These are phyloP conservation scores for Echinometra lucunter DNA, from an alignment of 53 echinoderm and acorn worm genomes.

Conservation along the genomic window DNA sequence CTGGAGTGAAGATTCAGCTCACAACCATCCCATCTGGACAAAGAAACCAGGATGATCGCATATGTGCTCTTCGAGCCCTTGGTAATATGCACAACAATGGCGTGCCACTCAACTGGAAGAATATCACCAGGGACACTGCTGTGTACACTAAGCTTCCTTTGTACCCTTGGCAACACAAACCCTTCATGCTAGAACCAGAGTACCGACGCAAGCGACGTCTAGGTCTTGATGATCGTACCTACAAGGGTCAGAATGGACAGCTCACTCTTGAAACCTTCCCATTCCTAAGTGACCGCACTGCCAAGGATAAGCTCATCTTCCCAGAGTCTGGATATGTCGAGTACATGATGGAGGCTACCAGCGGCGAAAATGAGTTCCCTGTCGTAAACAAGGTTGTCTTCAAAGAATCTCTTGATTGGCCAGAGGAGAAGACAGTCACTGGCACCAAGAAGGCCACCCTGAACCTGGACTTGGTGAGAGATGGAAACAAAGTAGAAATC, in stretches of 20 bases:
- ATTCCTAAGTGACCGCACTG: constrained; percentile 79
- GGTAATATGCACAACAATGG: constrained; percentile 78
- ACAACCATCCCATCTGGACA: constrained; percentile 80
- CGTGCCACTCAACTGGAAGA: constrained; percentile 82
- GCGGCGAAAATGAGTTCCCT: constrained; percentile 67
- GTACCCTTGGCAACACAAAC: constrained; percentile 95
- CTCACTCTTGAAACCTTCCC: constrained; percentile 83
- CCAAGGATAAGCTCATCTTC: constrained; percentile 77
- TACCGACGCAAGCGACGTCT: constrained; percentile 79
- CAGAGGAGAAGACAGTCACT: constrained; percentile 74
- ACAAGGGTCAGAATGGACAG: constrained; percentile 83
- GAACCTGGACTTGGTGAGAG: constrained; percentile 74
- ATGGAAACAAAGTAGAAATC: constrained; percentile 77
- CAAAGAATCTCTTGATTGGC: constrained; percentile 73
- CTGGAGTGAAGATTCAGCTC: constrained; percentile 72
- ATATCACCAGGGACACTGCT: constrained; percentile 78
- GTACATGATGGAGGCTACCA: constrained; percentile 80
- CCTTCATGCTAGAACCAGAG: constrained; percentile 86
- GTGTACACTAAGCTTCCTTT: constrained; percentile 81
- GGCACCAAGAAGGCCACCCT: constrained; percentile 73
- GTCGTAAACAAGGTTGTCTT: constrained; percentile 74
- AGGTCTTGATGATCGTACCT: constrained; percentile 84
- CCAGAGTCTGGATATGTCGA: constrained; percentile 85
- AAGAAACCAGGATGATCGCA: constrained; percentile 84
- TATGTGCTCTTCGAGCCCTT: constrained; percentile 74